Conservation (phyloP, 1,140 invertebrate species). For the Meloidogyne exigua region DNA sequence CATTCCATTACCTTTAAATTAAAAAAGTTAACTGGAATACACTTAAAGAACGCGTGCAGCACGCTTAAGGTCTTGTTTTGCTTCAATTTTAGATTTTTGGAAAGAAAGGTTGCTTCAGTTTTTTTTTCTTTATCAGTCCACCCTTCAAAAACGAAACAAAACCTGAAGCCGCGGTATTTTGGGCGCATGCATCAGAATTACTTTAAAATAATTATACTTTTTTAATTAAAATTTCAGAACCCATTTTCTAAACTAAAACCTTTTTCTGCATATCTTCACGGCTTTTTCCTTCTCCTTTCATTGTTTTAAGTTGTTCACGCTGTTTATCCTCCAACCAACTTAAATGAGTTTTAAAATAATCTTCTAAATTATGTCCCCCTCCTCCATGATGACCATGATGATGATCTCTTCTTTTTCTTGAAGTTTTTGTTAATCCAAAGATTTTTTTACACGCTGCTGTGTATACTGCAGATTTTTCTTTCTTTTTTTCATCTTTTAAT, state of each 20-base stretch:
- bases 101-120: no score
- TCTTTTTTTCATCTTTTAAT: constrained; percentile 46
- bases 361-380: constrained; percentile 33
- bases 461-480: constrained; percentile 34
- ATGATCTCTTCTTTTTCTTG: constrained; percentile 14
- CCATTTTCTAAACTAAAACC: constrained; percentile 18
- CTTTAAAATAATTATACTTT: no score
- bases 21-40: no score
- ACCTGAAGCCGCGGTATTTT: no score
- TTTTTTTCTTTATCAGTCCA: no score
- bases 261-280: constrained; percentile 39
- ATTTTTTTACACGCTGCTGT: constrained; percentile 34
- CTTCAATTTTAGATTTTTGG: no score
- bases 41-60: no score
- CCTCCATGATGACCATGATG: constrained; percentile 18
- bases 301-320: constrained; percentile 33
- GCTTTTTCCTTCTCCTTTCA: constrained; percentile 40
- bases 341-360: constrained; percentile 43
- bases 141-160: no score
- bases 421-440: constrained; percentile 24
- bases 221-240: no score
- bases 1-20: constrained; percentile 15
- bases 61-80: no score
- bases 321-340: constrained; percentile 42
- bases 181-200: no score